A percentile compares a stretch with the other conserved stretches of the same genome.
Conservation (phyloP, 2,797 vertebrate genomes). For the Poeciliopsis presidionis region DNA sequence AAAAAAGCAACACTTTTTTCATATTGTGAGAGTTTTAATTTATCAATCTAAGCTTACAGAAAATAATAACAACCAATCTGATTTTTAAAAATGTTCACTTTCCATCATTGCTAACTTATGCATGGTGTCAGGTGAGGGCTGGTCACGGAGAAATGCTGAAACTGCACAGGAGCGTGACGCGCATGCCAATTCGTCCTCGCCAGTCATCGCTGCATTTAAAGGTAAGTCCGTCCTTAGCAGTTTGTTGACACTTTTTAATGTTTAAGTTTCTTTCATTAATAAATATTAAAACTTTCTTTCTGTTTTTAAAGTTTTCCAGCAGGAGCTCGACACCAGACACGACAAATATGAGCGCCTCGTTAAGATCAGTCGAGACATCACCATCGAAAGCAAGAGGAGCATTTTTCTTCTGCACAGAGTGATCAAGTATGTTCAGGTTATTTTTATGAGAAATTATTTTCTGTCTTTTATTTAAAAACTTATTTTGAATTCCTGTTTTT, state of each 20-base stretch:
- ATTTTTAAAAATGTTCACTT: background rate
- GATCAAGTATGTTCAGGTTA: constrained; percentile 82
- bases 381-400: constrained; percentile 96
- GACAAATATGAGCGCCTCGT: constrained; percentile 96
- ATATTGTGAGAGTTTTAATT: background rate
- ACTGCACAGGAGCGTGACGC: constrained; percentile 74
- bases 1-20: too few species aligned
- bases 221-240: constrained; percentile 63
- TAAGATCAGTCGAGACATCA: constrained; percentile 95
- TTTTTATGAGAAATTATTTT: background rate
- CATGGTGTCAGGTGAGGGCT: constrained; percentile 75
- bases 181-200: constrained; percentile 77
- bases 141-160: constrained; percentile 84
- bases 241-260: background rate
- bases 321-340: constrained; percentile 93
- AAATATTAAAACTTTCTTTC: background rate
- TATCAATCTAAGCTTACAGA: background rate
- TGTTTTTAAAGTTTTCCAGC: constrained; percentile 86
- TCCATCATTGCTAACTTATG: background rate
- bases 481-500: background rate
- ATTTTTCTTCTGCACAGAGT: constrained; percentile 97
- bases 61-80: background rate
- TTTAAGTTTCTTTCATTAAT: background rate
- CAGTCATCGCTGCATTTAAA: constrained; percentile 87
- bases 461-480: background rate